Evolutionary conservation across 2,888 invertebrate species (phyloP), one percentile per base, ranked within the genome.

Genomic region (Lithophane ornitopus): DNA sequence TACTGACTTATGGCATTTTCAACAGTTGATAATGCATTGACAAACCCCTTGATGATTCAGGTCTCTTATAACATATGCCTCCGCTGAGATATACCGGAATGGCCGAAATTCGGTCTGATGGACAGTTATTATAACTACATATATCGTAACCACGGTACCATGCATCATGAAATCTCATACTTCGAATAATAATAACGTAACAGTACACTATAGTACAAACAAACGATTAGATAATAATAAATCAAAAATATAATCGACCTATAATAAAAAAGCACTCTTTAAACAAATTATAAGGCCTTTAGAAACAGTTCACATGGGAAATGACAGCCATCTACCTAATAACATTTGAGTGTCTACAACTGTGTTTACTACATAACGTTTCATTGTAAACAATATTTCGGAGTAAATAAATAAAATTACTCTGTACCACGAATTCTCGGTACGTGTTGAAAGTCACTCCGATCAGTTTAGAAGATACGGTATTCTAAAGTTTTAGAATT

Each of bases 401-500:
- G 54, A 77, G 82, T 86, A 86, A 89, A 88, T 87, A 90, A 87
- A 90, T 86, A 82, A 85, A 87, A 83, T 71, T 72, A 74, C 63
- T 46, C n/a, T n/a, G 1, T 85, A 78, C 68, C 28, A 74, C 14
- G 22, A 69, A 28, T 72, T 77, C 66, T 75, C 61, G 61, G 63
- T 62, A 49, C 56, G 34, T 54, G 39, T 61, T 76, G 39, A 71
- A 75, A 68, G 39, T 54, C 52, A 34, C n/a, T 39, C 19, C 8
- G 19, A 46, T 68, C 34, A 6, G 7, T 39, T 58, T 46, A 34
- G 16, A 34, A 63, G 4, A 44, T 54, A 11, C 16, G 4, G 22
- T 22, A 8, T 46, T 26, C 1, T 61, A 56, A 28, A 14, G 14
- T 41, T 76, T 39, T 22, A 2, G 39, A 19, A 58, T 28, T 39